Base-by-base conservation (phyloP, 2,113 vertebrate species). In the Phylloscopus whistleri region DNA sequence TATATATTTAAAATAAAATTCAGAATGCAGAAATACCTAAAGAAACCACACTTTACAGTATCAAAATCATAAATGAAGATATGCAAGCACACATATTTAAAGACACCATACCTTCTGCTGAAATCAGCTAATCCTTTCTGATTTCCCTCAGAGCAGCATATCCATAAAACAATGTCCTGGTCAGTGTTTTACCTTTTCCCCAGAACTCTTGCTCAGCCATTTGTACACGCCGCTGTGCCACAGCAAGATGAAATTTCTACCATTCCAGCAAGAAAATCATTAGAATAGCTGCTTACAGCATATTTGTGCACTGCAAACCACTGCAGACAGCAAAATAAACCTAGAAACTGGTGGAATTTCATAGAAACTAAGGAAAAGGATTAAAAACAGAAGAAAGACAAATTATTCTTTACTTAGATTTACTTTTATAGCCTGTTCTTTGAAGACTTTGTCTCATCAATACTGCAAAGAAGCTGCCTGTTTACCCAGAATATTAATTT, bases 11-110 rank as follows among this genome's bases (percentile, higher is more conserved):
- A 94, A 85, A 75, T 76, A 62, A 82, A 89, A 86, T 48, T 85
- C 86, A 90, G 60, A 91, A 88, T 78, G 79, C 52, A 93, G 68
- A 87, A 92, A 76, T 66, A 88, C 23, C 72, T 86, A 74, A 84
- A 89, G 62, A 81, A 96, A 84, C 46, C 59, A 84, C 1, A 0
- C 46, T 62, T 90, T 80, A 93, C 81, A 67, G 82, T 68, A 88
- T 87, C 72, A 87, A 80, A 96, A 87, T 63, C 35, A 74, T 63
- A 86, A 78, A 84, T 24, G n/a, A 72, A 78, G 70, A 79, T 43
- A 70, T 22, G 60, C 59, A 87, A 94, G 89, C 77, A 91, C 48
- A 64, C 14, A 3, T 31, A 74, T 39, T 80, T 79, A 62, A 68
- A 89, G 72, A 92, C n/a, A 37, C 30, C 43, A 37, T 8, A 51